Percentiles rank a stretch among this genome's conserved stretches.
Evolutionary conservation across 1,140 invertebrate genomes (phyloP).

Genomic region (Frieseomelitta varia): DNA sequence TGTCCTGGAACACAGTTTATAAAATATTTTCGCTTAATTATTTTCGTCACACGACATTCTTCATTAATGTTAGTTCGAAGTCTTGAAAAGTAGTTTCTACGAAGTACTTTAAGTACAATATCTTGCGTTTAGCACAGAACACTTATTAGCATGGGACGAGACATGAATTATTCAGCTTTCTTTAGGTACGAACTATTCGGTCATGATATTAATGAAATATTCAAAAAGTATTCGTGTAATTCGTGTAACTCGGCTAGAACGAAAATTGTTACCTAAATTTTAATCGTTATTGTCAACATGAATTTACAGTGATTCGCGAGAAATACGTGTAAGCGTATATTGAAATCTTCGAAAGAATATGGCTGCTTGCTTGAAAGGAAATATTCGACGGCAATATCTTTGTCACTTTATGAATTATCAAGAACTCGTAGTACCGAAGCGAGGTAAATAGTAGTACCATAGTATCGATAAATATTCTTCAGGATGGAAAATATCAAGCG

Average conservation of each 20-base stretch:
- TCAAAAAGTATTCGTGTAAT: neutral
- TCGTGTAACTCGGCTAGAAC: neutral
- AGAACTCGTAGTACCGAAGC: neutral
- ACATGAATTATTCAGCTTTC: neutral
- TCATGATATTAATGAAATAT: conserved; percentile 2
- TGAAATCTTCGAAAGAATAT: neutral
- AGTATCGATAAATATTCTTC: neutral
- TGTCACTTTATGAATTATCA: neutral
- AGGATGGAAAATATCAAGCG: neutral
- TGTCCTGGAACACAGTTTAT: neutral
- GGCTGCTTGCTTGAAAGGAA: neutral
- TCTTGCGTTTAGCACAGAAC: neutral
- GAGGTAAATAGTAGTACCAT: too few species aligned
- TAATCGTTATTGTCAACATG: neutral
- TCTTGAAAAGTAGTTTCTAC: neutral
- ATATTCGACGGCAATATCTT: neutral
- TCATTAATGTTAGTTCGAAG: neutral
- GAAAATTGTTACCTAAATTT: neutral
- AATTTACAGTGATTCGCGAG: neutral
- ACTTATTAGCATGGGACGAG: neutral
- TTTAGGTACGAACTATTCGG: neutral
- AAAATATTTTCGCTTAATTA: neutral
- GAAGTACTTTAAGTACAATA: neutral
- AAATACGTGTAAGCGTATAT: neutral
- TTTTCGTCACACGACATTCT: neutral